Base-by-base conservation (phyloP, 23 tunicate species). In the Trididemnum clinides region DNA sequence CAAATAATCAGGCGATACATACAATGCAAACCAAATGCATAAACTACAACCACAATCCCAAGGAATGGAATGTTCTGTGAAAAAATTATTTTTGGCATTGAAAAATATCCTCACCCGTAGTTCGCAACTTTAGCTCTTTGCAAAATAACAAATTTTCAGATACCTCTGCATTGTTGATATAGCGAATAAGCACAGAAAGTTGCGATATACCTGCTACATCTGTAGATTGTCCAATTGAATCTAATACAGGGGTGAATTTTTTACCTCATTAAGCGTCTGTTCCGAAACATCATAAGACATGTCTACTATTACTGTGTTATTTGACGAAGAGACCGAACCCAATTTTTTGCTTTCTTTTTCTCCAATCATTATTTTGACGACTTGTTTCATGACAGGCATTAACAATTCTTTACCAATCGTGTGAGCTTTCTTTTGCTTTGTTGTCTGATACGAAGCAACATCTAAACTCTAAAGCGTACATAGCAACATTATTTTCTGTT, bases 201-300 rank as follows among this genome's bases (percentile, higher is more conserved):
- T 44, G 54, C 54, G 54, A 44, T 44, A 44, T 10, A 44, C 54
- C 54, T 44, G 54, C 54, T 44, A 44, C 54, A 44, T 44, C 54
- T 44, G 54, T 63, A 25, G 81, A 75, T 33, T 75, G 4, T 75
- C 81, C 26, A 75, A 34, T 75, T 75, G 64, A 75, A 75, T 34
- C 22, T n/a, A 31, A 63, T 63, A 63, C 27, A 63, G 34, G 34
- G 81, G 81, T 29, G 81, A 75, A 37, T 15, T 38, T 26, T 75
- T 71, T 32, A 71, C 78, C 28, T 71, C 30, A 32, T n/a, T 71
- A 28, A 71, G 39, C 26, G 29, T 71, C n/a, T 75, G 81, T 20
- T 75, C 81, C 22, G 37, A 38, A 75, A 75, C 81, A 37, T 36
- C 81, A 75, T 75, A n/a, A 33, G 81, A 37, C 81, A 44, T 44